Percentiles rank a stretch among this genome's conserved stretches.
These are phyloP conservation scores for Collichthys lucidus DNA, from an alignment of 2,113 vertebrate genomes.

Conservation along the genomic window DNA sequence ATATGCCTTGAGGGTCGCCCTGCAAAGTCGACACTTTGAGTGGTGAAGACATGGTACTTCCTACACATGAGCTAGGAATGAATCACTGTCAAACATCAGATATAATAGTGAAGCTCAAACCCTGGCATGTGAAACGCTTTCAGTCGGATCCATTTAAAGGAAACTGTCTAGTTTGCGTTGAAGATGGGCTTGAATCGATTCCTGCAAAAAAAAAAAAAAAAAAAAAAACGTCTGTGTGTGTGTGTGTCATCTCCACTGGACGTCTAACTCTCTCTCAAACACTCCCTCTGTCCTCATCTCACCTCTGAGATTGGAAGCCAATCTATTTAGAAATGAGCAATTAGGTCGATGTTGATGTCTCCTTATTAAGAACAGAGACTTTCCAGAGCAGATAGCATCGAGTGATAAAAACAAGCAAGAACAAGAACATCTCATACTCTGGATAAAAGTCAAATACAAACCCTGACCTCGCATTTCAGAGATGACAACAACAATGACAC, in stretches of 20 bases:
- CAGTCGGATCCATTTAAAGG: not conserved
- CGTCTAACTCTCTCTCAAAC: not conserved
- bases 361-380: not conserved
- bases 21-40: slow-evolving; percentile 19
- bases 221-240: not conserved
- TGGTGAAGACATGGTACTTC: not conserved
- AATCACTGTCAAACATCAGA: slow-evolving; percentile 13
- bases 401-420: not conserved
- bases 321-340: not conserved
- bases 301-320: not conserved
- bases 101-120: not conserved
- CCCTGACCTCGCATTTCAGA: slow-evolving; percentile 28
- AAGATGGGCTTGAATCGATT: not conserved
- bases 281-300: not conserved
- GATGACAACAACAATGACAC: slow-evolving; percentile 38
- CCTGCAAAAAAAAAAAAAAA: not conserved
- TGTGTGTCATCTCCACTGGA: not conserved
- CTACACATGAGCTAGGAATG: not conserved
- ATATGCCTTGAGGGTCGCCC: slow-evolving; percentile 37
- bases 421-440: not conserved
- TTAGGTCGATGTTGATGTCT: not conserved
- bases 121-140: not conserved
- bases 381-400: not conserved
- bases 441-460: not conserved
- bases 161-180: not conserved